These are phyloP conservation scores for Nemurella pictetii DNA, from an alignment of 2,888 invertebrate genomes.

Conservation along the genomic window DNA sequence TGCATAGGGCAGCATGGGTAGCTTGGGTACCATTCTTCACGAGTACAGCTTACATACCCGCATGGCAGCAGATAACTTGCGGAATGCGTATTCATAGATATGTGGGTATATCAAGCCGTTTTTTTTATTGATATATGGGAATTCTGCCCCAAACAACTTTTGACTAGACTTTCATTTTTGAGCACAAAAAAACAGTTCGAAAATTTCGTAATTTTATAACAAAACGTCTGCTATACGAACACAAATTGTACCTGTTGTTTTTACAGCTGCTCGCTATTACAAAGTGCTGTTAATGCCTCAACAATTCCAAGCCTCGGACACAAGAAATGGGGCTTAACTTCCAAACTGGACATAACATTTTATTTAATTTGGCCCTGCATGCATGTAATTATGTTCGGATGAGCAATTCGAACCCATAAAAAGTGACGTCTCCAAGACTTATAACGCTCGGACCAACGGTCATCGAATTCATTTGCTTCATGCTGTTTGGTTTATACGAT, in stretches of 20 bases:
- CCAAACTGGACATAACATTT: neutral
- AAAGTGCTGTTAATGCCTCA: neutral
- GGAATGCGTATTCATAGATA: neutral
- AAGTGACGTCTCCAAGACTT: neutral
- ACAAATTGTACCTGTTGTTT: neutral
- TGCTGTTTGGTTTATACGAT: neutral
- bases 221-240: neutral
- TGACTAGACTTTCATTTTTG: no score
- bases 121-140: neutral
- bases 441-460: neutral
- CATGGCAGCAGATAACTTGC: neutral
- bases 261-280: neutral
- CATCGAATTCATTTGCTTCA: neutral
- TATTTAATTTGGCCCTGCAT: neutral
- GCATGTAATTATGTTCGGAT: neutral
- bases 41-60: no score
- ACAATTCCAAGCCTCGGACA: neutral
- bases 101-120: neutral
- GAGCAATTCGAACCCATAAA: neutral
- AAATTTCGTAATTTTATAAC: neutral
- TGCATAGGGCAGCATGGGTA: neutral
- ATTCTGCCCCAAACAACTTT: neutral
- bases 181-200: no score
- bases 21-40: neutral
- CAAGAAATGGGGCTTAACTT: neutral